phyloP scores from a whole-genome alignment of 2,797 vertebrate species.

The Lutjanus campechanus region DNA sequence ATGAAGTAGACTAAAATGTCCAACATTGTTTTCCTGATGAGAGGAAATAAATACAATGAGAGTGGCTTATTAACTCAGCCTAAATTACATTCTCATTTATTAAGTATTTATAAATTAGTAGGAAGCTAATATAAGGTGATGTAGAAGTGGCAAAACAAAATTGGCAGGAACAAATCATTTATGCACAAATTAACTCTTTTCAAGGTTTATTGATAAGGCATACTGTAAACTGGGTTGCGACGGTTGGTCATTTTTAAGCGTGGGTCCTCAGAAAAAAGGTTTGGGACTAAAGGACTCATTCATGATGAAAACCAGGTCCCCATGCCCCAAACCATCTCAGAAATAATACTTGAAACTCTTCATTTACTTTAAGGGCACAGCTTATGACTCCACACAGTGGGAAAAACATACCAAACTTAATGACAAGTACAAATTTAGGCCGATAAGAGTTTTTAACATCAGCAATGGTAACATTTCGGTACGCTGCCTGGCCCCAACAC shows the following conservation, averaged over 20 bases:
- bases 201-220: too few species aligned
- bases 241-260: too few species aligned
- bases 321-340: neutral
- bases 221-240: neutral
- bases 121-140: too few species aligned
- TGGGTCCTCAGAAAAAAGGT: too few species aligned
- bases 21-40: too few species aligned
- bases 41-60: too few species aligned
- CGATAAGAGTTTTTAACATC: constrained; percentile 16
- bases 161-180: too few species aligned
- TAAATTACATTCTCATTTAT: too few species aligned
- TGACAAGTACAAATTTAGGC: constrained; percentile 25
- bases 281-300: neutral
- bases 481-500: neutral
- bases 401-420: constrained; percentile 8
- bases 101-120: neutral
- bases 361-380: neutral
- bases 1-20: too few species aligned
- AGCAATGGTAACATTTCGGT: constrained; percentile 1
- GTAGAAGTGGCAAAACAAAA: too few species aligned
- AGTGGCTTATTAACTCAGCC: too few species aligned
- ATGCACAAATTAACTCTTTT: too few species aligned
- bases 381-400: neutral
- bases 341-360: neutral
- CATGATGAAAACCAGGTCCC: neutral